Evolutionary conservation across 2,888 invertebrate genomes (phyloP), one percentile per base, ranked within the genome.

Genomic region (Neoscelio sp.): DNA sequence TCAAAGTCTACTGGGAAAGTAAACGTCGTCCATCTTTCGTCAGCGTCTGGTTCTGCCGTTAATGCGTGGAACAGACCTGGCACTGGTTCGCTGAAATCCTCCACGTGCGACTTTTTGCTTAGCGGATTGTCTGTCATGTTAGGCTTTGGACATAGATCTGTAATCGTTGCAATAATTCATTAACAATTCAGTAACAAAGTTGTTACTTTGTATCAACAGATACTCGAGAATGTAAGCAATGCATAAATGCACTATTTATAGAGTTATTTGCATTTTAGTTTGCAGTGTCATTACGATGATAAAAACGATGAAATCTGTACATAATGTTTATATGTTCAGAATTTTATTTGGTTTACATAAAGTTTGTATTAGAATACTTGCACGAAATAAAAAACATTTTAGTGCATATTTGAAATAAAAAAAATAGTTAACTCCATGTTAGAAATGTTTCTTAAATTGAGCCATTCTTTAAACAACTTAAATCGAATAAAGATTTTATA

Each of bases 141-240:
- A 2, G 95, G 95, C 87, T 96, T 95, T 0, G 97, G 97, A 88
- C 98, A 98, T 91, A 98, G 94, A 87, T 97, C 98, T 98, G 91
- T 13, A 60, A 75, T 13, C 1, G 8, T 40, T 2, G 17, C 42
- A 54, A 5, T 13, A 5, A 17, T 30, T 2, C 17, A 48, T 54
- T 67, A 52, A 65, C 23, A 5, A 17, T 30, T 2, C 17, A 48
- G 42, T 67, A 52, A 65, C 23, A 40, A 58, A 28, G 48, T 46
- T 30, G 58, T 58, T 12, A 12, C n/a, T 38, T 54, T 15, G 5
- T 28, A 40, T 23, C 23, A 33, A 35, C 18, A 8, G 12, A 10
- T 17, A 12, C 42, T 13, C 8, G 26, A 17, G 23, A 30, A 46
- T 30, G 46, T 58, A 1, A 33, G 33, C 33, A 33, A 8, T 17